Percentiles rank a stretch among this genome's conserved stretches.
Evolutionary conservation across 2,888 invertebrate genomes (phyloP).

Genomic region (Drosophila neoperkinsi): DNA sequence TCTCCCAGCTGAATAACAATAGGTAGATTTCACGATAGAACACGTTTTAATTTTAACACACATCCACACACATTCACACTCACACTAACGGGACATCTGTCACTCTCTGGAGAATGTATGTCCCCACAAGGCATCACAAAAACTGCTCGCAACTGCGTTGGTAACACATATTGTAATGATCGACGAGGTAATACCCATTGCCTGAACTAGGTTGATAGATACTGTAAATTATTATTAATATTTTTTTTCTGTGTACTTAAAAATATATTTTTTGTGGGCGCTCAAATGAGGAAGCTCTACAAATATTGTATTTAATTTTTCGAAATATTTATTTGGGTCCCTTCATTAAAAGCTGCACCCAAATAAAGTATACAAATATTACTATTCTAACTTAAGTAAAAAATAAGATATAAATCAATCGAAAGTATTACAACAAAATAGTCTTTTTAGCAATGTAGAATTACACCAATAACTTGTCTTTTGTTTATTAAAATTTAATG

Average conservation of each 20-base stretch:
- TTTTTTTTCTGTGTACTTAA: not conserved
- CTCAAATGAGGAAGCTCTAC: not conserved
- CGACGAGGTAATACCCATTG: constrained; percentile 1
- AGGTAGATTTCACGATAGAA: constrained; percentile 83
- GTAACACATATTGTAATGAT: not conserved
- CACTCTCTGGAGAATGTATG: constrained; percentile 16
- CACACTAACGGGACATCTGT: constrained; percentile 29
- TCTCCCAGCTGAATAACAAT: constrained; percentile 52
- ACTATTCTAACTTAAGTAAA: not conserved
- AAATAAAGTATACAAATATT: not conserved
- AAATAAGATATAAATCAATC: not conserved
- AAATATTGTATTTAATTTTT: accelerated
- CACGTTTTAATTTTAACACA: constrained; percentile 83
- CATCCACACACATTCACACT: constrained; percentile 32
- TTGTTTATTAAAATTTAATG: not conserved
- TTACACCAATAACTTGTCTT: not conserved
- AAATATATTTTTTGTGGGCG: not conserved
- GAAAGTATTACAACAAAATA: not conserved
- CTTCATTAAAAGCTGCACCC: not conserved
- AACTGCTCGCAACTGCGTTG: constrained; percentile 3
- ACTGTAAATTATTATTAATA: not conserved
- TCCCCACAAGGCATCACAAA: constrained; percentile 5
- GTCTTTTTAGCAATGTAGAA: not conserved
- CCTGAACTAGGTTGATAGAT: not conserved
- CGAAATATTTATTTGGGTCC: not conserved